Evolutionary conservation across 1,140 invertebrate species (phyloP), one percentile per base, ranked within the genome.

Genomic region (Apis cerana): DNA sequence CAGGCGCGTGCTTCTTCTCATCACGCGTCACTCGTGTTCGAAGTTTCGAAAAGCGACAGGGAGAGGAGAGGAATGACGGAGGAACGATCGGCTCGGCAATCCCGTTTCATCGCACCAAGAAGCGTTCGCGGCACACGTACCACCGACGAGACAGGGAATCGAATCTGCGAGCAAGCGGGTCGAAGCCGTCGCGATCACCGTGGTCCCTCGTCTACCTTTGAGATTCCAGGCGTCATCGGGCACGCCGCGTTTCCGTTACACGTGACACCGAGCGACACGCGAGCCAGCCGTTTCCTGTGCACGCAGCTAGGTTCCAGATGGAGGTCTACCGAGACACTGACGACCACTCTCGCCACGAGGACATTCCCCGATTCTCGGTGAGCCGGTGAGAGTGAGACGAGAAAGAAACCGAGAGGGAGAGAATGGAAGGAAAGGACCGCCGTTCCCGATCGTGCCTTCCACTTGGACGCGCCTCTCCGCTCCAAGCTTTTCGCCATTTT

Each of bases 311-410:
- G 85, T 79, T 88, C 83, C 90, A 80, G 89, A 88, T 85, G 79
- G 88, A 90, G 69, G 83, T 84, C 80, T 88, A 90, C 82, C 84
- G 91, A 90, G 83, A 85, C 86, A 92, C 90, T 91, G 90, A 85
- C 83, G 84, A 85, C 76, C 80, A 61, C 86, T 89, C 89, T 86
- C 81, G 80, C 84, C 84, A 79, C 80, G 80, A 87, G 86, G 89
- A 91, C 90, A 92, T 89, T 91, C 90, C 87, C 87, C 86, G 88
- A 90, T 87, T 89, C 89, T 89, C 79, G 80, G 52, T 84, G 81
- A 68, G 69, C 69, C 71, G 58, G 59, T 64, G 65, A 83, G 54
- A 76, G 64, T 83, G n/a, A 75, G 10, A 71, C 72, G 21, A 17
- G 52, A 21, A 82, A 67, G 33, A 27, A 23, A 82, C 72, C 65